These are phyloP conservation scores for Bufo gargarizans DNA, from an alignment of 2,113 vertebrate genomes.

Conservation along the genomic window DNA sequence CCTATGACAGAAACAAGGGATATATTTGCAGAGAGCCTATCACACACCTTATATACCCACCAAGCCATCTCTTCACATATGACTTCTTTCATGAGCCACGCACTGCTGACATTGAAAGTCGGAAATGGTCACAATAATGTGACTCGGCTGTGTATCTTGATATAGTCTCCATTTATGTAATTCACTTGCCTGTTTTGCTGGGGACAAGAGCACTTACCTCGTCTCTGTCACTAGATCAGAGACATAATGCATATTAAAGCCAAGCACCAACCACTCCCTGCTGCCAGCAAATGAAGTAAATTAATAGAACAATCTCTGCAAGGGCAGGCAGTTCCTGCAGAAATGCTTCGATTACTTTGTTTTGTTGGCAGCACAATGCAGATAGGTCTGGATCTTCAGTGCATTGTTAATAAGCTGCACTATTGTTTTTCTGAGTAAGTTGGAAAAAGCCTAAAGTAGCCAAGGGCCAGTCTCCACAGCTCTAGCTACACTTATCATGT, in stretches of 20 bases:
- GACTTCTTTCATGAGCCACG: no score
- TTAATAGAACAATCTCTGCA: constrained; percentile 52
- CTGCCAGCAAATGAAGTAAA: constrained; percentile 46
- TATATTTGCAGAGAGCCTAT: no score
- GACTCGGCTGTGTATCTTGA: not conserved
- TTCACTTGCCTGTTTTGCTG: not conserved
- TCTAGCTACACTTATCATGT: not conserved
- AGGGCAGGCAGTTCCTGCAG: constrained; percentile 50
- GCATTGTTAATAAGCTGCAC: constrained; percentile 30
- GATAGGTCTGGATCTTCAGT: constrained; percentile 10
- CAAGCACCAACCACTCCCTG: constrained; percentile 28
- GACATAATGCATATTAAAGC: constrained; percentile 20
- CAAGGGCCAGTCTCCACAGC: not conserved
- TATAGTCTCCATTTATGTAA: not conserved
- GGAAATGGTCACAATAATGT: no score
- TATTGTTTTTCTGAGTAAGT: constrained; percentile 39
- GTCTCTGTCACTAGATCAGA: not conserved
- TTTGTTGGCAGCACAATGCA: constrained; percentile 48
- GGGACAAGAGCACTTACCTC: not conserved
- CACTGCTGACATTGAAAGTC: no score
- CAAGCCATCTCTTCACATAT: no score
- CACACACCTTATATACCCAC: no score
- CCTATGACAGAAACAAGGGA: no score
- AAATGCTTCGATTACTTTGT: constrained; percentile 50
- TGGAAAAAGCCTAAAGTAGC: constrained; percentile 38